Conservation (phyloP, 2,888 invertebrate species). For the Caenorhabditis japonica region DNA sequence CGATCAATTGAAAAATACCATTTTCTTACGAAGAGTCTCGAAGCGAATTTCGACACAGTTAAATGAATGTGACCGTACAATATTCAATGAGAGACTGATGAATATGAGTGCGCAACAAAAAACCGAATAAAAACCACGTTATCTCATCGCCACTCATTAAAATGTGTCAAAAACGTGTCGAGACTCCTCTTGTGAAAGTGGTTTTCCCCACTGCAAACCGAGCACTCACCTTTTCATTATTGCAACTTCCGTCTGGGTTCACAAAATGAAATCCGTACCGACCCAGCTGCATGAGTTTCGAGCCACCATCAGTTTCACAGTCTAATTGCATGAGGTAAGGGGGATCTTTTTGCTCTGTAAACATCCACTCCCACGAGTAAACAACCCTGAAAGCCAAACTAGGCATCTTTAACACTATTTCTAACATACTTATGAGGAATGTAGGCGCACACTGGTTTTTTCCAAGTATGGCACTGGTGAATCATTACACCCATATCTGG, state of each 20-base stretch:
- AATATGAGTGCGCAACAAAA: no score
- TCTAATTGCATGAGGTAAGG: conserved; percentile 76
- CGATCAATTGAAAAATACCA: no score
- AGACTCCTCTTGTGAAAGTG: no score
- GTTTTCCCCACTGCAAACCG: no score
- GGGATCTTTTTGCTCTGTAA: conserved; percentile 74
- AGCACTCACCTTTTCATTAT: conserved; percentile 61
- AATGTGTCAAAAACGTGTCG: no score
- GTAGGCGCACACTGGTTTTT: conserved; percentile 68
- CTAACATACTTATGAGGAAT: conserved; percentile 72
- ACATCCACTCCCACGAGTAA: conserved; percentile 77
- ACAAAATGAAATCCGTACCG: conserved; percentile 76
- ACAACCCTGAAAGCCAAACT: conserved; percentile 66
- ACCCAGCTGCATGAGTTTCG: conserved; percentile 75
- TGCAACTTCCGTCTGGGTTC: conserved; percentile 72
- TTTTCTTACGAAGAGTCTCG: no score
- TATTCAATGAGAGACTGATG: no score
- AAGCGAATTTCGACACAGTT: no score
- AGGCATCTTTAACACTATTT: background rate
- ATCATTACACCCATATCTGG: conserved; percentile 77
- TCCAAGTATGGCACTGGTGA: conserved; percentile 77
- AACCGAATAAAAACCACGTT: no score
- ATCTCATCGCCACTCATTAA: no score
- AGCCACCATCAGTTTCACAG: conserved; percentile 76
- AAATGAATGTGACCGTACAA: no score